Evolutionary conservation across 1,140 invertebrate species (phyloP).

Genomic region (Neuroterus valhalla): DNA sequence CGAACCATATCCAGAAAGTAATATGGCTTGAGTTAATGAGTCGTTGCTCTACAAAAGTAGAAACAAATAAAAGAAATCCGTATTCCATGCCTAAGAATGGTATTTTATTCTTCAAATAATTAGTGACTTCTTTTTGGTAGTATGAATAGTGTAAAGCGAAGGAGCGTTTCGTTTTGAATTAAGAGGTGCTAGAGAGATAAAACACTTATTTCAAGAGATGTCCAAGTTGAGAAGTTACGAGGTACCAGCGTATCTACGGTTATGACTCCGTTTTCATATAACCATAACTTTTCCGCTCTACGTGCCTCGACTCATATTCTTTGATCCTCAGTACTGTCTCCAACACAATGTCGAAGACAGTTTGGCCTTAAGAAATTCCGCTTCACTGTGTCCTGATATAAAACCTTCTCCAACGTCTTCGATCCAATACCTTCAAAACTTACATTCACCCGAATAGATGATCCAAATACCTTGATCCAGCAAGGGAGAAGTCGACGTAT

Average conservation of each 20-base stretch:
- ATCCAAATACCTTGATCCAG: too few relatives aligned
- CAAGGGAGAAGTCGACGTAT: too few relatives aligned
- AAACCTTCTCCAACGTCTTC: slow-evolving; percentile 6
- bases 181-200: background rate
- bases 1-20: background rate
- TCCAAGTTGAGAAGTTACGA: background rate
- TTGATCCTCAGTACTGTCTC: slow-evolving; percentile 23
- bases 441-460: background rate
- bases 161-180: slow-evolving; percentile 6
- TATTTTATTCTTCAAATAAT: background rate
- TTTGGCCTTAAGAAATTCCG: slow-evolving; percentile 20
- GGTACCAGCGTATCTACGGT: slow-evolving; percentile 17
- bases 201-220: slow-evolving; percentile 10
- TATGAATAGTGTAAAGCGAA: background rate
- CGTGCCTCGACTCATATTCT: slow-evolving; percentile 25
- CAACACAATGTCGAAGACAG: slow-evolving; percentile 16
- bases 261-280: slow-evolving; percentile 26
- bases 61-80: background rate
- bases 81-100: background rate
- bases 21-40: slow-evolving; percentile 6
- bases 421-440: slow-evolving; percentile 1
- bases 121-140: background rate
- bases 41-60: background rate
- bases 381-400: slow-evolving; percentile 20
- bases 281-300: slow-evolving; percentile 24